These are phyloP conservation scores for Tenrec ecaudatus DNA, from an alignment of 2,113 vertebrate genomes.

Conservation along the genomic window DNA sequence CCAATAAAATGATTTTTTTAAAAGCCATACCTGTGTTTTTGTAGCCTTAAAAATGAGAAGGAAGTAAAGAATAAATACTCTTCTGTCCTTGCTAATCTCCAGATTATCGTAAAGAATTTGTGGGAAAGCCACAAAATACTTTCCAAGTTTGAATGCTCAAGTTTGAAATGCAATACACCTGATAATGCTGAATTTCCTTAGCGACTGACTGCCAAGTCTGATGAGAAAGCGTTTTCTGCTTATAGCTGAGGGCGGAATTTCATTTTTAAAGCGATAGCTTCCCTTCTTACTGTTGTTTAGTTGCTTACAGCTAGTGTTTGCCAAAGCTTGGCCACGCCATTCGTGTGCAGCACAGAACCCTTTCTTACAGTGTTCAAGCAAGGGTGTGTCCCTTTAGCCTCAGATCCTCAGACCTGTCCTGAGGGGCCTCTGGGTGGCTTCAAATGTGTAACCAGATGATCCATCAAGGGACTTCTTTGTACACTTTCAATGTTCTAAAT, in stretches of 20 bases:
- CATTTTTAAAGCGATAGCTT: slow-evolving; percentile 52
- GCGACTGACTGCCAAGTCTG: background rate
- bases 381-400: background rate
- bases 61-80: slow-evolving; percentile 40
- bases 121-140: slow-evolving; percentile 36
- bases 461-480: background rate
- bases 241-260: slow-evolving; percentile 63
- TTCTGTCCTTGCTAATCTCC: slow-evolving; percentile 68
- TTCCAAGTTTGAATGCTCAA: background rate
- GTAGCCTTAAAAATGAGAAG: slow-evolving; percentile 49
- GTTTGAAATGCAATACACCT: slow-evolving; percentile 43
- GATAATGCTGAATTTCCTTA: slow-evolving; percentile 44
- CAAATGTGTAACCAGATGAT: background rate
- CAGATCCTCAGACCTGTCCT: background rate
- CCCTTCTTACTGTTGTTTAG: background rate
- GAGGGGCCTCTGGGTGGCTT: background rate
- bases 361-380: background rate
- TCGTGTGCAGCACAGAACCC: background rate
- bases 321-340: background rate
- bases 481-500: background rate
- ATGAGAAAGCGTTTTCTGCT: slow-evolving; percentile 51
- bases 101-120: slow-evolving; percentile 64
- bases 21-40: no score
- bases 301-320: background rate
- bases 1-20: no score